Percentiles rank a stretch among this genome's conserved stretches.
Conservation (phyloP, 2,113 vertebrate genomes). For the Phyllopteryx taeniolatus region DNA sequence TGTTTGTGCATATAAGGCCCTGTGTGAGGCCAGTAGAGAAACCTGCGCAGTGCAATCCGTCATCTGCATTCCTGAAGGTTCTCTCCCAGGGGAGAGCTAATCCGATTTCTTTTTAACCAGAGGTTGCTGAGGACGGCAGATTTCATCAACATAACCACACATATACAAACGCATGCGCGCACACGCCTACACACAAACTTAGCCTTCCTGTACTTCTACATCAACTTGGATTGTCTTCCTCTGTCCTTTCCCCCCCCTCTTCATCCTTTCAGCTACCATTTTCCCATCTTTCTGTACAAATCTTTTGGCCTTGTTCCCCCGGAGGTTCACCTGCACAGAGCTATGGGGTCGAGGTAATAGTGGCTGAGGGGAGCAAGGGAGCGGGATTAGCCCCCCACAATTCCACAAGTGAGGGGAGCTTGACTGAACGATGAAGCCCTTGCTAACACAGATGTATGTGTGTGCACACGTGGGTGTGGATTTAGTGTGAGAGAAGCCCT, state of each 20-base stretch:
- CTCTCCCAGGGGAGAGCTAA: constrained; percentile 68
- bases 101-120: constrained; percentile 68
- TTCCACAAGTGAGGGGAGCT: constrained; percentile 21
- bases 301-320: constrained; percentile 43
- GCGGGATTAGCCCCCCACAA: constrained; percentile 33
- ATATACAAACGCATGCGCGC: constrained; percentile 14
- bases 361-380: constrained; percentile 24
- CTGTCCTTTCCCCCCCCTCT: constrained; percentile 6
- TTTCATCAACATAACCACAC: constrained; percentile 62
- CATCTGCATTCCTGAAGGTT: constrained; percentile 72
- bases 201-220: constrained; percentile 28
- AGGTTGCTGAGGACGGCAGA: constrained; percentile 72
- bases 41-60: constrained; percentile 60
- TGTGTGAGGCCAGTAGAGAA: constrained; percentile 52
- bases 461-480: background rate
- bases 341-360: constrained; percentile 30
- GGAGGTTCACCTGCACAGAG: constrained; percentile 34
- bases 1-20: constrained; percentile 18
- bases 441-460: background rate
- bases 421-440: constrained; percentile 4
- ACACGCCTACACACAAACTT: constrained; percentile 25
- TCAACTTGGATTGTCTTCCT: constrained; percentile 20
- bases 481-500: background rate
- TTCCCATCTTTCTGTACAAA: constrained; percentile 19
- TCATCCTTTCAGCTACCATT: constrained; percentile 47